Conservation (phyloP, 2,113 vertebrate genomes). For the Euleptes europaea region DNA sequence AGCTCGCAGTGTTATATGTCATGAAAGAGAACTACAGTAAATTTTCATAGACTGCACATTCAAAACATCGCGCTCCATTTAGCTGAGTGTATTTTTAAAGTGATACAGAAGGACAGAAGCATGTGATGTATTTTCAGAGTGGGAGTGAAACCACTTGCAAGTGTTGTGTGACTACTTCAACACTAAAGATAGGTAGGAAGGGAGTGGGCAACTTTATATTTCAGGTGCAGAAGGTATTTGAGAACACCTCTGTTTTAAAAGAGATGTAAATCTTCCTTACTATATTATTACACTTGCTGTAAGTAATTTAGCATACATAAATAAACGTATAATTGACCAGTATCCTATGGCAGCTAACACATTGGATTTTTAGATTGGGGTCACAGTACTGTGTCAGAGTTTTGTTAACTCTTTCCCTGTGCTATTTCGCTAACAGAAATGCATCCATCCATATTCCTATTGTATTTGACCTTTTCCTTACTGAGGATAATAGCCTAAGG, state of each 20-base stretch:
- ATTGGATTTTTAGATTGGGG: background rate
- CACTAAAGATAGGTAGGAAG: background rate
- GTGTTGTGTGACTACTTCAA: background rate
- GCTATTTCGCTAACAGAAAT: no score
- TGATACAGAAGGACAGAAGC: background rate
- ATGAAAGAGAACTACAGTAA: background rate
- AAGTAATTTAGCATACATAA: background rate
- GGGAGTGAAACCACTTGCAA: background rate
- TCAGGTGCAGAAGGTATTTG: background rate
- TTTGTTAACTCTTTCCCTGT: no score
- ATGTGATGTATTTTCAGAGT: slow-evolving; percentile 8
- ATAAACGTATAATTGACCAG: background rate
- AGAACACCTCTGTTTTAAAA: background rate
- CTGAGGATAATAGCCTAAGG: no score
- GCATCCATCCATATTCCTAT: no score
- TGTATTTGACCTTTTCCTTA: no score
- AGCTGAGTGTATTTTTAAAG: slow-evolving; percentile 20
- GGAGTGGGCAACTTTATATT: background rate
- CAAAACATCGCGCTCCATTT: slow-evolving; percentile 6
- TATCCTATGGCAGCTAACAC: background rate
- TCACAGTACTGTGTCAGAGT: no score
- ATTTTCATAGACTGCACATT: background rate
- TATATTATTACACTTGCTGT: background rate
- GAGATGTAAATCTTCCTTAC: background rate
- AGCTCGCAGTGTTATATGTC: background rate